A percentile compares a stretch with the other conserved stretches of the same genome.
Evolutionary conservation across 1,140 invertebrate species (phyloP).

Genomic region (Lordiphosa collinella): DNA sequence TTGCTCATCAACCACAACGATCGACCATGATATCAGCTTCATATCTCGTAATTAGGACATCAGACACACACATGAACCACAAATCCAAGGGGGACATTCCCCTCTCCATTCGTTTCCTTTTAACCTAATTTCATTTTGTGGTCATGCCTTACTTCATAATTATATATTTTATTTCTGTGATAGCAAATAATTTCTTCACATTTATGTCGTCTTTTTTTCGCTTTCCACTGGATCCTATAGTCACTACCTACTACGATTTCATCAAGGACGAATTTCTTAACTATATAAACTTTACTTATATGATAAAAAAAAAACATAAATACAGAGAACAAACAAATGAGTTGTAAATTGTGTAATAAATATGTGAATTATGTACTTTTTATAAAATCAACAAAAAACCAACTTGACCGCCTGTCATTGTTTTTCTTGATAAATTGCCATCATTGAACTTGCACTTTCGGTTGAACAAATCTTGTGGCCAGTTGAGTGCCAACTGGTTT

Average conservation of each 20-base stretch:
- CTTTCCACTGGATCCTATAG: constrained; percentile 57
- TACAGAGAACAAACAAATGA: constrained; percentile 56
- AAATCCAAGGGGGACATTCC: constrained; percentile 1
- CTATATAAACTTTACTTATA: constrained; percentile 28
- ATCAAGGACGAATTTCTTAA: constrained; percentile 53
- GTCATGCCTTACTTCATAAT: constrained; percentile 25
- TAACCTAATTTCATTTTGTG: constrained; percentile 8
- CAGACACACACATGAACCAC: constrained; percentile 39
- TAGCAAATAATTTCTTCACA: constrained; percentile 63
- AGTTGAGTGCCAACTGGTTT: constrained; percentile 57
- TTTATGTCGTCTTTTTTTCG: constrained; percentile 6
- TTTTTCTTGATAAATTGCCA: constrained; percentile 31
- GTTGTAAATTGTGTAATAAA: constrained; percentile 71
- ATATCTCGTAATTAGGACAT: constrained; percentile 77
- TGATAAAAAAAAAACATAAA: constrained; percentile 12
- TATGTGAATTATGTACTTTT: constrained; percentile 76
- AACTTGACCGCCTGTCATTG: constrained; percentile 22
- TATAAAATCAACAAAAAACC: constrained; percentile 64
- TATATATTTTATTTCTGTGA: constrained; percentile 70
- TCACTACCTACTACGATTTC: constrained; percentile 56
- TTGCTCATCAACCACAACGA: constrained; percentile 52
- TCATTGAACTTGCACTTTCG: constrained; percentile 68
- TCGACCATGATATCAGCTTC: constrained; percentile 73
- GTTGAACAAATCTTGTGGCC: constrained; percentile 43
- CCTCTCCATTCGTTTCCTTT: constrained; percentile 12